Evolutionary conservation across 2,888 invertebrate genomes (phyloP).

Genomic region (Nephrotoma flavescens): DNA sequence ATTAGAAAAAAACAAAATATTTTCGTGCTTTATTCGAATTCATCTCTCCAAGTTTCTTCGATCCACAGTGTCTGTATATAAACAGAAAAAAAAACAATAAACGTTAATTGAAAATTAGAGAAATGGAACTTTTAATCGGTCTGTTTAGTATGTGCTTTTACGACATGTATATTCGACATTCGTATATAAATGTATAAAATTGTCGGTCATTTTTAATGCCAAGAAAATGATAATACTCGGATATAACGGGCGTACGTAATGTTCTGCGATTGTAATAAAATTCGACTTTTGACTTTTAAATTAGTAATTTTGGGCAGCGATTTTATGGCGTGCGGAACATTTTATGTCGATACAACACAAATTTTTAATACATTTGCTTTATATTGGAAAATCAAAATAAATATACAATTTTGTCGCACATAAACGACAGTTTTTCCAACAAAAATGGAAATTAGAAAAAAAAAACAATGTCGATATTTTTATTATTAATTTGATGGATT

Average conservation of each 20-base stretch:
- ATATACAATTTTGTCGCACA: neutral
- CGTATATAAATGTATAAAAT: neutral
- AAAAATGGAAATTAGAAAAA: neutral
- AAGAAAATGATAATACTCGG: neutral
- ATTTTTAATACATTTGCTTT: neutral
- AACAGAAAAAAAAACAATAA: neutral
- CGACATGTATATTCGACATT: neutral
- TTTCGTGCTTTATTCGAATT: neutral
- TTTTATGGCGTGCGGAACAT: neutral
- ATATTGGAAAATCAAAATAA: neutral
- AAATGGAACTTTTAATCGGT: neutral
- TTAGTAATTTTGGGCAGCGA: neutral
- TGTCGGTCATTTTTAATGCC: neutral
- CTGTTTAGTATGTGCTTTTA: neutral
- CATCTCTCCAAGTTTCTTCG: neutral
- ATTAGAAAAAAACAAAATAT: neutral
- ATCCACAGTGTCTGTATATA: neutral
- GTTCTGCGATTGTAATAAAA: neutral
- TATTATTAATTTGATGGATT: neutral
- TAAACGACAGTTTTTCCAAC: neutral
- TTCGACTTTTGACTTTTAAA: neutral
- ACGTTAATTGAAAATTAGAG: neutral
- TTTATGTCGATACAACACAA: neutral
- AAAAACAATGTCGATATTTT: neutral
- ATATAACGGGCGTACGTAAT: too few species aligned